Evolutionary conservation across 2,797 vertebrate species (phyloP).

Genomic region (Centropyge bicolor): DNA sequence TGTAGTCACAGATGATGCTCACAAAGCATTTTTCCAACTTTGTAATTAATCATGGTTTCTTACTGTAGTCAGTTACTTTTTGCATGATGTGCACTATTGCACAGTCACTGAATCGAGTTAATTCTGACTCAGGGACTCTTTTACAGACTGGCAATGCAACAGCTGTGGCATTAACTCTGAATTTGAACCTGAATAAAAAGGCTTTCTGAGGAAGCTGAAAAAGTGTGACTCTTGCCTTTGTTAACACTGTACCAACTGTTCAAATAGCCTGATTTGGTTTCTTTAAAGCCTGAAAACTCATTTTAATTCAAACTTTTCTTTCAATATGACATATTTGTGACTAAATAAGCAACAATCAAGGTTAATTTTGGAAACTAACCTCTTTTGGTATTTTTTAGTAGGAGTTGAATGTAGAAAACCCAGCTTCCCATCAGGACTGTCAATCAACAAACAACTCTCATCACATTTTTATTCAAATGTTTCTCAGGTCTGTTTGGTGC

Average conservation of each 20-base stretch:
- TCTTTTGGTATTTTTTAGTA: neutral
- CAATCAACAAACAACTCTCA: neutral
- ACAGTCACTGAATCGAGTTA: conserved; percentile 73
- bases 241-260: neutral
- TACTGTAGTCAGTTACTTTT: conserved; percentile 57
- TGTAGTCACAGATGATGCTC: conserved; percentile 47
- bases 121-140: conserved; percentile 80
- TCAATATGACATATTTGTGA: neutral
- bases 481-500: neutral
- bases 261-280: neutral
- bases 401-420: no score
- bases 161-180: conserved; percentile 73
- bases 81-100: conserved; percentile 75
- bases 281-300: neutral
- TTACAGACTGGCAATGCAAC: conserved; percentile 68
- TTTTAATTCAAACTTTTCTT: neutral
- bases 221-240: conserved; percentile 55
- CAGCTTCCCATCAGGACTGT: neutral
- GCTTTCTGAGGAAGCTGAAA: conserved; percentile 69
- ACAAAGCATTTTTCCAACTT: conserved; percentile 61
- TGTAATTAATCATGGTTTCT: conserved; percentile 67
- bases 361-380: neutral
- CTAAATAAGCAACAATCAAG: neutral
- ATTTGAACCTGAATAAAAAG: conserved; percentile 76
- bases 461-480: neutral